phyloP scores from a whole-genome alignment of 2,888 invertebrate genomes.

The Hirtodrosophila duncani region DNA sequence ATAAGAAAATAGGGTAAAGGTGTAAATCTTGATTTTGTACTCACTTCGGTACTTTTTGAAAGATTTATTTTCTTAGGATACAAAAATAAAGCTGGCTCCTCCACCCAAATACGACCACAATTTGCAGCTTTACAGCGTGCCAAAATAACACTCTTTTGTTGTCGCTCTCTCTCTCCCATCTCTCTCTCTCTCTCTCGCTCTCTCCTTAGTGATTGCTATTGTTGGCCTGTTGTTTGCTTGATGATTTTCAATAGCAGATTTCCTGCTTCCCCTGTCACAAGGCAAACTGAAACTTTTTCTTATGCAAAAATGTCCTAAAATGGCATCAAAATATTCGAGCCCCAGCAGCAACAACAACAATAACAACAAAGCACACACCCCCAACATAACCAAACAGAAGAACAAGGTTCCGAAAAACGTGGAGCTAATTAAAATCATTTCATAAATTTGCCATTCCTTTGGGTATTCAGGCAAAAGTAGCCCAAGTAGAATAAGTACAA shows the following conservation, averaged over 20 bases:
- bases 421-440: constrained; percentile 67
- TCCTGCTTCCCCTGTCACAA: constrained; percentile 43
- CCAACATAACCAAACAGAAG: not conserved
- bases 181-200: not conserved
- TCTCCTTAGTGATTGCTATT: not conserved
- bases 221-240: constrained; percentile 48
- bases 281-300: constrained; percentile 31
- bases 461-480: constrained; percentile 35
- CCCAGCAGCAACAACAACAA: not conserved
- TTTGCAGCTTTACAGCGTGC: constrained; percentile 61
- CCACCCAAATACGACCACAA: not conserved
- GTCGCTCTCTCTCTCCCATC: constrained; percentile 7
- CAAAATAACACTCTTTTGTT: constrained; percentile 57
- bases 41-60: too few relatives aligned
- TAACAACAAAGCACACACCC: constrained; percentile 14
- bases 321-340: constrained; percentile 39
- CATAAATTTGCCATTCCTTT: constrained; percentile 63
- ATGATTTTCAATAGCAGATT: constrained; percentile 62
- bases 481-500: constrained; percentile 11
- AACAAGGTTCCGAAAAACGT: constrained; percentile 8
- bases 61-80: too few relatives aligned
- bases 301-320: constrained; percentile 52
- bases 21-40: too few relatives aligned
- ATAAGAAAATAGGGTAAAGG: too few relatives aligned
- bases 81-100: not conserved